phyloP scores from a whole-genome alignment of 2,113 vertebrate species.

The Narcine bancroftii region DNA sequence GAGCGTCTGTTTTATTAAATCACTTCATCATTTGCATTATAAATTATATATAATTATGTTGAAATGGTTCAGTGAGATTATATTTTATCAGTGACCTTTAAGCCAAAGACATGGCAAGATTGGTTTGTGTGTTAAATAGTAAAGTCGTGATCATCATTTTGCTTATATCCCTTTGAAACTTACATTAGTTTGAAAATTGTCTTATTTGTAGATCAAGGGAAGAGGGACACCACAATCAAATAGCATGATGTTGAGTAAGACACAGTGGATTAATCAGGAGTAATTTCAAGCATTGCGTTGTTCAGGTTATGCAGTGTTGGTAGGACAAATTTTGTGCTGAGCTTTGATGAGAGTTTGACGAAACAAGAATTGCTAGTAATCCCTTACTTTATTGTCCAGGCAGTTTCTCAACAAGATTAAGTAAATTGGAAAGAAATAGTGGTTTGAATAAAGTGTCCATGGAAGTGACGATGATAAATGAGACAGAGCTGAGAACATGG shows the following conservation, averaged over 20 bases:
- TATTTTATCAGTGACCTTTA: constrained; percentile 4
- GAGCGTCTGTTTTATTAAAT: constrained; percentile 5
- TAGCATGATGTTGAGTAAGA: background rate
- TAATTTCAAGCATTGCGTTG: constrained; percentile 32
- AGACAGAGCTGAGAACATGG: background rate
- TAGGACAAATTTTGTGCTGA: background rate
- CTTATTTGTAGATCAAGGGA: constrained; percentile 33
- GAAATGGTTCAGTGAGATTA: background rate
- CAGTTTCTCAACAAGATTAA: constrained; percentile 23
- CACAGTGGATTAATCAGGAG: constrained; percentile 16
- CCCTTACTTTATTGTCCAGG: background rate
- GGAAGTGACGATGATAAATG: constrained; percentile 36
- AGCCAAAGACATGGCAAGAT: constrained; percentile 18
- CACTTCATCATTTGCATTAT: background rate
- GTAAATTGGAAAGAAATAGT: constrained; percentile 34
- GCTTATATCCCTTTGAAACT: background rate
- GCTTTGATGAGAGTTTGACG: constrained; percentile 20
- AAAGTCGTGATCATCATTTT: constrained; percentile 2
- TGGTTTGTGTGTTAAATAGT: background rate
- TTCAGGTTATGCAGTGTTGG: background rate
- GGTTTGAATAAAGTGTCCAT: constrained; percentile 11
- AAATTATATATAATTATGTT: constrained; percentile 16
- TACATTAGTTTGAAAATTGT: constrained; percentile 27
- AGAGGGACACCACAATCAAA: constrained; percentile 27
- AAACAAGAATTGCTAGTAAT: background rate